Conservation (phyloP, 2,888 invertebrate genomes). For the Cheilosia vulpina region DNA sequence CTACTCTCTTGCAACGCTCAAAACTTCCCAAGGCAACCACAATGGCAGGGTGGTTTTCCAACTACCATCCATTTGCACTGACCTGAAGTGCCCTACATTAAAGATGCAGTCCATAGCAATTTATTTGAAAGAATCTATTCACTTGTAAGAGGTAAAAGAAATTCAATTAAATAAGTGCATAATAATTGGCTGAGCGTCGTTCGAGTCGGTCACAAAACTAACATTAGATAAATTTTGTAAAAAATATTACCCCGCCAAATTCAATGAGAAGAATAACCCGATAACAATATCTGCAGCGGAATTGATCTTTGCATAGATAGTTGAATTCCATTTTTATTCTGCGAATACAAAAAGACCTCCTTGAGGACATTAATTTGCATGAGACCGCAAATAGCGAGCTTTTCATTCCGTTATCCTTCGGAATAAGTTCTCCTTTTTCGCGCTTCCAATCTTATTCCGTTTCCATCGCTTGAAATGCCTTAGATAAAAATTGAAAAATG, state of each 20-base stretch:
- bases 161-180: not conserved
- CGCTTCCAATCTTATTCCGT: not conserved
- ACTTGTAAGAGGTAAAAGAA: too few species aligned
- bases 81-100: too few species aligned
- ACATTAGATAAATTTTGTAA: not conserved
- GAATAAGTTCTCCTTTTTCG: not conserved
- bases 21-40: too few species aligned
- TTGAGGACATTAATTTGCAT: constrained; percentile 66
- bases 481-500: constrained; percentile 59
- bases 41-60: too few species aligned
- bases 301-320: constrained; percentile 4
- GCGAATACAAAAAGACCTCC: not conserved
- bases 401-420: constrained; percentile 48
- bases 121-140: too few species aligned
- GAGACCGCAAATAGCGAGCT: constrained; percentile 54
- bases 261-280: not conserved
- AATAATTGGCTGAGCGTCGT: not conserved
- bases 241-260: not conserved
- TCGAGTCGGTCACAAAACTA: not conserved
- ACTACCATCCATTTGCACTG: too few species aligned
- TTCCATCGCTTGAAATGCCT: constrained; percentile 44
- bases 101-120: too few species aligned
- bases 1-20: too few species aligned
- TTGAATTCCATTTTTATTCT: not conserved
- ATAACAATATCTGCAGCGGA: not conserved